Conservation (phyloP, 1,140 invertebrate genomes). For the Drosophila funebris region DNA sequence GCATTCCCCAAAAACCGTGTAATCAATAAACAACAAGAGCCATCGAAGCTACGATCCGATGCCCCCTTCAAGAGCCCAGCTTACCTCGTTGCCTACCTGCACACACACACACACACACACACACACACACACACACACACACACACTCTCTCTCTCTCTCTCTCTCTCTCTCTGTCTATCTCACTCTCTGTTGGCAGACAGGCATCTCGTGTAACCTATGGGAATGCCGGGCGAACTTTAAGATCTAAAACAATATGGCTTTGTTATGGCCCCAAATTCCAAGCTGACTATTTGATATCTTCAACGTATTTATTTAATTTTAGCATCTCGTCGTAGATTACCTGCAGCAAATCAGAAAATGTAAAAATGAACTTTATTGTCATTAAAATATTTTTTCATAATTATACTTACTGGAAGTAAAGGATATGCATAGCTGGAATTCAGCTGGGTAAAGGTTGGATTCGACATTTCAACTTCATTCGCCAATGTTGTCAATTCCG, state of each 20-base stretch:
- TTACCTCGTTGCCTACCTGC: not conserved
- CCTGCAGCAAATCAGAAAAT: not conserved
- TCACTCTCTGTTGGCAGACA: conserved; percentile 8
- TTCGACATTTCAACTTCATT: conserved; percentile 4
- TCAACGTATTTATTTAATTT: not conserved
- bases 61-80: conserved; percentile 29
- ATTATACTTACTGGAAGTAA: not conserved
- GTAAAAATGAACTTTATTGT: not conserved
- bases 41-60: conserved; percentile 68
- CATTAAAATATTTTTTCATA: conserved; percentile 1
- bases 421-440: not conserved
- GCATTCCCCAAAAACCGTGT: conserved; percentile 81
- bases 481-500: not conserved
- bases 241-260: conserved; percentile 1
- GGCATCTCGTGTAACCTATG: conserved; percentile 77
- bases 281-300: not conserved
- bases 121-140: no score
- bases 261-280: not conserved
- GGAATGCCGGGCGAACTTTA: conserved; percentile 55
- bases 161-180: not conserved
- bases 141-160: not conserved
- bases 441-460: conserved; percentile 7
- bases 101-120: no score
- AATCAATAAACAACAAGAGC: conserved; percentile 82
- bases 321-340: not conserved